Conservation (phyloP, 2,113 vertebrate species). For the Thamnophis sirtalis region DNA sequence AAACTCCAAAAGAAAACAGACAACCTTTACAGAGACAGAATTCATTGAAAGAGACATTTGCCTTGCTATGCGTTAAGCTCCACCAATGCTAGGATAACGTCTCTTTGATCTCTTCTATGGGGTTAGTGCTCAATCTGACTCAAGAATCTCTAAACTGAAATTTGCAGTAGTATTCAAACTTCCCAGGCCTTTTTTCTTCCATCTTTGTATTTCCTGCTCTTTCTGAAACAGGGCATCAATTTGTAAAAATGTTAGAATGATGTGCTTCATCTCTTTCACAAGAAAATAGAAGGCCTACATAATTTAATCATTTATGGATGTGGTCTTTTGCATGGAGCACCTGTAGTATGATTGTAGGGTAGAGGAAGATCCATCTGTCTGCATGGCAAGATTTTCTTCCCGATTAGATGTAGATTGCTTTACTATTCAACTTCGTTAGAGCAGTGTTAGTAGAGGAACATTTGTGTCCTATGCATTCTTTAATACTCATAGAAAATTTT, state of each 20-base stretch:
- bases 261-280: neutral
- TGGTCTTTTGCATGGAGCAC: neutral
- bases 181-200: neutral
- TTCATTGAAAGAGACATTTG: neutral
- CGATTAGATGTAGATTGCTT: neutral
- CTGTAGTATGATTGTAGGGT: neutral
- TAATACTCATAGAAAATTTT: neutral
- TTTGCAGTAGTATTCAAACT: neutral
- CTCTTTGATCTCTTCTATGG: neutral
- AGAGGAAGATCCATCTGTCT: neutral
- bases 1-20: neutral
- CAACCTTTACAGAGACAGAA: neutral
- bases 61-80: neutral
- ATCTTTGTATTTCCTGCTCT: neutral
- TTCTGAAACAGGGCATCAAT: neutral
- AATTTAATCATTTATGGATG: neutral
- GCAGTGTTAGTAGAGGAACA: neutral
- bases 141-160: neutral
- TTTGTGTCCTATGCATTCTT: neutral
- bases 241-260: neutral
- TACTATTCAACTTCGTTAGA: neutral
- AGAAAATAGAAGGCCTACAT: neutral
- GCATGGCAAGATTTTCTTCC: neutral
- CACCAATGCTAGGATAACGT: neutral
- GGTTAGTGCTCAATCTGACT: neutral